These are phyloP conservation scores for Cyclina sinensis DNA, from an alignment of 1,140 invertebrate genomes.

Conservation along the genomic window DNA sequence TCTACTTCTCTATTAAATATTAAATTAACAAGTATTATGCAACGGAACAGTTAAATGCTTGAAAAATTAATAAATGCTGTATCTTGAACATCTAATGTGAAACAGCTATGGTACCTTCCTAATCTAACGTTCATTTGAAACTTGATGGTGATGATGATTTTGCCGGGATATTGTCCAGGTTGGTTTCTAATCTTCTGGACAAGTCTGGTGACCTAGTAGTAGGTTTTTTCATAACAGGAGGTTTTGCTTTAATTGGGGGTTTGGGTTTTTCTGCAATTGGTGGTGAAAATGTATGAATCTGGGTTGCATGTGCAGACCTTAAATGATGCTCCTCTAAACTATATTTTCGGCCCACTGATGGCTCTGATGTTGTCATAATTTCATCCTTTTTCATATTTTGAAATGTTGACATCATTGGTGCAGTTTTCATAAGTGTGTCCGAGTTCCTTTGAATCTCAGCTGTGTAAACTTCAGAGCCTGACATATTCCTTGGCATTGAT, in stretches of 20 bases:
- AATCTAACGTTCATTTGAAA: conserved; percentile 23
- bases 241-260: conserved; percentile 91
- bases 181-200: conserved; percentile 65
- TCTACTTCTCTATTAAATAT: too few relatives aligned
- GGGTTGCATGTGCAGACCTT: background rate
- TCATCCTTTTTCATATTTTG: conserved; percentile 18
- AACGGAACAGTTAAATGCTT: background rate
- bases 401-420: conserved; percentile 62
- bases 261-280: conserved; percentile 88
- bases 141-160: conserved; percentile 56
- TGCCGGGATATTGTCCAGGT: conserved; percentile 41
- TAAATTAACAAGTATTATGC: background rate
- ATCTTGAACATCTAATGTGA: background rate
- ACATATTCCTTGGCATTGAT: conserved; percentile 76
- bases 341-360: conserved; percentile 29
- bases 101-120: background rate
- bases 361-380: conserved; percentile 11
- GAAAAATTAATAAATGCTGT: conserved; percentile 22
- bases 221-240: conserved; percentile 91
- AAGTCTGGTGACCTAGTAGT: conserved; percentile 81
- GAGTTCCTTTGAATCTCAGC: conserved; percentile 24
- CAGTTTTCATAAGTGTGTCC: conserved; percentile 15
- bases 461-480: conserved; percentile 39
- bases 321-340: conserved; percentile 66
- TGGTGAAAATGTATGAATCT: conserved; percentile 64